Conservation (phyloP, 2,888 invertebrate genomes). For the Amblyjoppa fuscipennis region DNA sequence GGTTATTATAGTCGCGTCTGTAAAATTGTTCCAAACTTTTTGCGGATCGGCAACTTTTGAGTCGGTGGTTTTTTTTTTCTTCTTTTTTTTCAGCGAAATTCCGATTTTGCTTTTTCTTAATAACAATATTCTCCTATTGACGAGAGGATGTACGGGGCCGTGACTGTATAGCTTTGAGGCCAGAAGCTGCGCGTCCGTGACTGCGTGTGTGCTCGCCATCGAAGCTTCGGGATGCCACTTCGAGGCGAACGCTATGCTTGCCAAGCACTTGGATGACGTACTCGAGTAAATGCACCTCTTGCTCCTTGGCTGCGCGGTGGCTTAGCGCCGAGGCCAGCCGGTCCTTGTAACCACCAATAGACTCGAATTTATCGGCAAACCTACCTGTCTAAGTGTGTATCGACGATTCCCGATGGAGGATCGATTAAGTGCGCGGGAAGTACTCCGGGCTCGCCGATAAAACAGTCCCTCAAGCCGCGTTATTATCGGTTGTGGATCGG, state of each 20-base stretch:
- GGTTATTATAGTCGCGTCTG: background rate
- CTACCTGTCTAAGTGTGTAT: slow-evolving; percentile 44
- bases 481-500: slow-evolving; percentile 27
- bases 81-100: background rate
- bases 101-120: background rate
- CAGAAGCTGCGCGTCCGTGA: slow-evolving; percentile 41
- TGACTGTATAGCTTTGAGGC: slow-evolving; percentile 17
- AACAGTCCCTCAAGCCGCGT: background rate
- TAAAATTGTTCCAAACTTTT: background rate
- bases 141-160: background rate
- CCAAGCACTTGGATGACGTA: slow-evolving; percentile 76
- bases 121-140: slow-evolving; percentile 3
- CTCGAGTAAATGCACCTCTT: slow-evolving; percentile 75
- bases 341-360: slow-evolving; percentile 65
- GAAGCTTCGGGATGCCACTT: slow-evolving; percentile 53
- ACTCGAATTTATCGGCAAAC: slow-evolving; percentile 54
- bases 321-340: slow-evolving; percentile 68
- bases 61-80: background rate
- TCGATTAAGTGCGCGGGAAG: slow-evolving; percentile 62
- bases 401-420: slow-evolving; percentile 55
- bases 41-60: background rate
- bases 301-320: slow-evolving; percentile 42
- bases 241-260: slow-evolving; percentile 70
- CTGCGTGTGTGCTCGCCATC: slow-evolving; percentile 38
- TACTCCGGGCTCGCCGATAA: slow-evolving; percentile 34